Conservation (phyloP, 2,113 vertebrate genomes). For the Hippocampus zosterae region DNA sequence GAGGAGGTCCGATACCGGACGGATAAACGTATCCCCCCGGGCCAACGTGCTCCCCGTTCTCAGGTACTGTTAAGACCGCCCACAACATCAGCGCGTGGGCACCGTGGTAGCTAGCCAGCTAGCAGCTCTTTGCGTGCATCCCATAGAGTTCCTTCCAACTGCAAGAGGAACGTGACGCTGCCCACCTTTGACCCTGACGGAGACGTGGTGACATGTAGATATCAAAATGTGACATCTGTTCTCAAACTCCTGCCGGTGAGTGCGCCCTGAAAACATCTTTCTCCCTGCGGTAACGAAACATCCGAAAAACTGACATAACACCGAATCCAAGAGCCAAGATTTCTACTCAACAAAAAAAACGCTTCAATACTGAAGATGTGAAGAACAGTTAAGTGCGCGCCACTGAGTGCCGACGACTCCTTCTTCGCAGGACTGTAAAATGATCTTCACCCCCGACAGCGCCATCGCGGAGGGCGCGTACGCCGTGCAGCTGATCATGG, state of each 20-base stretch:
- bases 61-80: conserved; percentile 11
- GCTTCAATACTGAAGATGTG: too few species aligned
- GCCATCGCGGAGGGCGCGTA: neutral
- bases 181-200: conserved; percentile 43
- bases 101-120: too few species aligned
- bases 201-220: conserved; percentile 34
- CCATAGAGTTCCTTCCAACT: conserved; percentile 47
- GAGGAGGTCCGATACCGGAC: conserved; percentile 28
- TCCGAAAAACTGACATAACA: too few species aligned
- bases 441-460: neutral
- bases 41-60: conserved; percentile 31
- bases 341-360: too few species aligned
- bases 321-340: too few species aligned
- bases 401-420: neutral
- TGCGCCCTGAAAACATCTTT: neutral
- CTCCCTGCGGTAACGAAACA: too few species aligned
- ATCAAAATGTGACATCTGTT: neutral
- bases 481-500: conserved; percentile 45
- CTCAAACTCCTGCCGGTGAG: conserved; percentile 33
- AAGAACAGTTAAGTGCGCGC: neutral
- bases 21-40: conserved; percentile 35
- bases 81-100: neutral
- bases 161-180: conserved; percentile 24
- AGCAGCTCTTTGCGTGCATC: neutral
- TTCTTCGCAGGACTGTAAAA: conserved; percentile 28